Conservation (phyloP, 2,113 vertebrate genomes). For the Carlito syrichta region DNA sequence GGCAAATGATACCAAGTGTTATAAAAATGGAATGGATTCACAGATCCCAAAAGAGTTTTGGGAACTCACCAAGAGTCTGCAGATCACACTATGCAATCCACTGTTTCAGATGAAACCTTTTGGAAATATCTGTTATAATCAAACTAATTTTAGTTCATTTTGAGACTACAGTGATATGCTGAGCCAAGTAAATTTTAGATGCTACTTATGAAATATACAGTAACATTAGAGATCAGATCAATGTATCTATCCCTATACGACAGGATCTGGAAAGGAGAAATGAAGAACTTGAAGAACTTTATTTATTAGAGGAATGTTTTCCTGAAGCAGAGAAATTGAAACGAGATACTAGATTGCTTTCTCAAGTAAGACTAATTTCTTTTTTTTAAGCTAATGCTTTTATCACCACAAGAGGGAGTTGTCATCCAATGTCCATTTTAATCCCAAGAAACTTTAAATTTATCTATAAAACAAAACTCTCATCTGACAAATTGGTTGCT, state of each 20-base stretch:
- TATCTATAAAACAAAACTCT: not conserved
- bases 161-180: not conserved
- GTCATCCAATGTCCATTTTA: not conserved
- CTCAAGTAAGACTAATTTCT: constrained; percentile 79
- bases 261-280: constrained; percentile 85
- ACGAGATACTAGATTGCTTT: constrained; percentile 70
- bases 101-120: not conserved
- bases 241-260: not conserved
- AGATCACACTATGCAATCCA: not conserved
- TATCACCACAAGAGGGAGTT: not conserved
- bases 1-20: not conserved
- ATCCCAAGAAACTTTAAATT: not conserved
- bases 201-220: not conserved
- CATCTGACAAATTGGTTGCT: not conserved
- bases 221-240: not conserved
- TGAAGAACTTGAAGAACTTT: constrained; percentile 87
- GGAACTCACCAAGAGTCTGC: not conserved
- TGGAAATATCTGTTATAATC: not conserved
- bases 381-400: not conserved
- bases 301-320: constrained; percentile 83
- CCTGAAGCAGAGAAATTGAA: constrained; percentile 81
- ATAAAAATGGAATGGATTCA: not conserved
- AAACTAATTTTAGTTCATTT: not conserved
- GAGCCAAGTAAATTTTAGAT: not conserved
- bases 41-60: not conserved